Evolutionary conservation across 2,797 vertebrate species (phyloP), one percentile per base, ranked within the genome.

Genomic region (Helicolenus hilgendorfi): DNA sequence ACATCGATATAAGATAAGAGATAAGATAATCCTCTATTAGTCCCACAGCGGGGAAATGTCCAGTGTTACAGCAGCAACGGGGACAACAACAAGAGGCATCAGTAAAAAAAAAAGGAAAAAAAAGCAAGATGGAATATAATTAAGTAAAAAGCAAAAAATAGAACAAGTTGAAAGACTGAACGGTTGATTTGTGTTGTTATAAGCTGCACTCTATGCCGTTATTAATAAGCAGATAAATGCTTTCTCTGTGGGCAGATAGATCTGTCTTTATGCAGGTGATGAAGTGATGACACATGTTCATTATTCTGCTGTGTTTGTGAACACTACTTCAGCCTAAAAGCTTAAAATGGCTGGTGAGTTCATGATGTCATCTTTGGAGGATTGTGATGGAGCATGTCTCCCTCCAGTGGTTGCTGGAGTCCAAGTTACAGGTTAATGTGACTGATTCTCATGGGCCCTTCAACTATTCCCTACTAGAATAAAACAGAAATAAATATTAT

Each of bases 391-490:
- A 33, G 84, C 53, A 79, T 91, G 89, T 87, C 94, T 89, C 95
- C 92, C 92, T 91, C 95, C 55, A 91, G 94, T 90, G 94, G 94
- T 3, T 2, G 31, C 3, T 22, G 2, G n/a, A 53, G 49, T 53
- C 2, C 11, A 41, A 73, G 58, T 8, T 13, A 4, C 26, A 81
- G 11, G n/a, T 58, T 14, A 18, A 22, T 35, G 18, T 20, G n/a
- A 53, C 24, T 9, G 7, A 15, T 14, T 22, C 2, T 31, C 3
- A 1, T 0, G n/a, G 5, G 24, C 26, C 14, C 5, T 45, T 65
- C 4, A 13, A 15, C 4, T 7, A 0, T 27, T 14, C 3, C 11
- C 14, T 15, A 5, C 55, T 14, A 27, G 60, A 35, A 45, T 14
- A 53, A 58, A 15, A n/a, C 22, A 33, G 0, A 7, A 27, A 35